These are phyloP conservation scores for Gnathonemus echidnorhynchus DNA, from an alignment of 2,113 vertebrate species.

Conservation along the genomic window DNA sequence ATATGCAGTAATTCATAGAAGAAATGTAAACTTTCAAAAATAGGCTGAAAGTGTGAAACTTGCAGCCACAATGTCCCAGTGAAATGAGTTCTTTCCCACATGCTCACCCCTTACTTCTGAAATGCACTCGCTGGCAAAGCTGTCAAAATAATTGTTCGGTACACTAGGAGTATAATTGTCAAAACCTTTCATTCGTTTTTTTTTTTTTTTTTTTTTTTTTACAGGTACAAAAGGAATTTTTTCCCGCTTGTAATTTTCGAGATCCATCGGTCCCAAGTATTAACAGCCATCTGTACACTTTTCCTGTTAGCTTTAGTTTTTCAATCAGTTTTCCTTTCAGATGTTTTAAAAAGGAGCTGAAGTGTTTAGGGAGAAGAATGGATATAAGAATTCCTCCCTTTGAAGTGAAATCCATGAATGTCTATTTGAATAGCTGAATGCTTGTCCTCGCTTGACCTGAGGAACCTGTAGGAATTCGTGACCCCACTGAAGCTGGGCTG, in stretches of 20 bases:
- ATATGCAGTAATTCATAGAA: not conserved
- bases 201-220: not conserved
- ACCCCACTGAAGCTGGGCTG: not conserved
- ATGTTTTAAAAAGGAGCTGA: conserved; percentile 31
- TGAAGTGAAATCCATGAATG: conserved; percentile 34
- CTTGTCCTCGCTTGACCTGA: conserved; percentile 28
- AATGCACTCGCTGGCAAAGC: not conserved
- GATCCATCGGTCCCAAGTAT: not conserved
- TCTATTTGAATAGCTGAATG: conserved; percentile 31
- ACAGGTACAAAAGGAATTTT: conserved; percentile 3
- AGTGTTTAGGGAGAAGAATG: conserved; percentile 21
- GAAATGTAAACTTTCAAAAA: not conserved
- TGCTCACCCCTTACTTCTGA: not conserved
- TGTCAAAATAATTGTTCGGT: conserved; percentile 10
- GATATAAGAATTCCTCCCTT: conserved; percentile 22
- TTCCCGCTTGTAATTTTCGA: conserved; percentile 13
- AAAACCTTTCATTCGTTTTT: not conserved
- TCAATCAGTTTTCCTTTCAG: conserved; percentile 34
- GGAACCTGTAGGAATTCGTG: conserved; percentile 28
- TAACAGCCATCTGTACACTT: conserved; percentile 24
- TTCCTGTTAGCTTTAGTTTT: conserved; percentile 31
- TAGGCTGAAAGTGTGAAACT: not conserved
- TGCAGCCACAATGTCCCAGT: not conserved
- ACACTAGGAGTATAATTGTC: conserved; percentile 3
- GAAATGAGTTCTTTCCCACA: not conserved